A percentile compares a stretch with the other conserved stretches of the same genome.
These are phyloP conservation scores for Caenorhabditis wallacei DNA, from an alignment of 2,888 invertebrate genomes.

Conservation along the genomic window DNA sequence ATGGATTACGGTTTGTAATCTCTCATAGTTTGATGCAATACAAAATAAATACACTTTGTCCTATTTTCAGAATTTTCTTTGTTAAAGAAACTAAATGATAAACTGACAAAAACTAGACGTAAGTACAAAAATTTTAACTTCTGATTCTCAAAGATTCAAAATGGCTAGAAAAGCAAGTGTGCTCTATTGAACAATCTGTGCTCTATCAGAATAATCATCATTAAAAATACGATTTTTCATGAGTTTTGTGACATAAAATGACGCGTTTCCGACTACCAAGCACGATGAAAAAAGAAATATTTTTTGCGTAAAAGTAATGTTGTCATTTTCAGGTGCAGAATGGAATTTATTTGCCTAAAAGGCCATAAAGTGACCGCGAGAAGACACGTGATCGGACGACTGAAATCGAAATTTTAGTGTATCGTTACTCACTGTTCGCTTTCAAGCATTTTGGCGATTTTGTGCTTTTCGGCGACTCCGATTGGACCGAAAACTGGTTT, in stretches of 20 bases:
- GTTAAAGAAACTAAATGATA: not conserved
- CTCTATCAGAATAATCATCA: not conserved
- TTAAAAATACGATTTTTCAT: not conserved
- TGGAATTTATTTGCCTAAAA: conserved; percentile 53
- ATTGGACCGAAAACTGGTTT: conserved; percentile 59
- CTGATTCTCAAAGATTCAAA: not conserved
- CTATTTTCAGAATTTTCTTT: conserved; percentile 34
- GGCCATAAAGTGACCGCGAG: conserved; percentile 57
- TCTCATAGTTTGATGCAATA: not conserved
- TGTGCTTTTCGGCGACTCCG: conserved; percentile 52
- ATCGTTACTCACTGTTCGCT: conserved; percentile 54
- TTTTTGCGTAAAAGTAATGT: conserved; percentile 26
- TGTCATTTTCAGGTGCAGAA: conserved; percentile 23
- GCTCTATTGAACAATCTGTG: not conserved
- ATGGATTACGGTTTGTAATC: conserved; percentile 18
- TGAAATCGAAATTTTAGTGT: conserved; percentile 2
- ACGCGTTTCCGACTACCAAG: conserved; percentile 59
- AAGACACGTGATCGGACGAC: conserved; percentile 54
- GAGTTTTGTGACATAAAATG: conserved; percentile 39
- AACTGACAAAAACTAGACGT: conserved; percentile 2
- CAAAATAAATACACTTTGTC: conserved; percentile 36
- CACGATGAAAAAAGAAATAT: conserved; percentile 19
- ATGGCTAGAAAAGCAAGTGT: not conserved
- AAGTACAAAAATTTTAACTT: not conserved
- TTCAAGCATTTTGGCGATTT: conserved; percentile 37